These are phyloP conservation scores for Drosophila sordidula DNA, from an alignment of 2,888 invertebrate genomes.

Conservation along the genomic window DNA sequence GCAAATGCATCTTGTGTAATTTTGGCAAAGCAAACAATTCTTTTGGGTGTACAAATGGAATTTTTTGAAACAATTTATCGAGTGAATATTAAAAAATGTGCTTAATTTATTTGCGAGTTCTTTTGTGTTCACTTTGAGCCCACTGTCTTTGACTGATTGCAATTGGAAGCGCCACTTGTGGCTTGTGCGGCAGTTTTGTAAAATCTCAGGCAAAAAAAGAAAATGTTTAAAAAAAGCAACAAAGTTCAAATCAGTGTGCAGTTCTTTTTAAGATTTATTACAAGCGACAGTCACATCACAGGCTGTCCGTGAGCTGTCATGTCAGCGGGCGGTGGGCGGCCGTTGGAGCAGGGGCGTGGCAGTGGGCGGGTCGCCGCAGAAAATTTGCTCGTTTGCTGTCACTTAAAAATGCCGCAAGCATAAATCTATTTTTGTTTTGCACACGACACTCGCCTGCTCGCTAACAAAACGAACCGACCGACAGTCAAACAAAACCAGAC, in stretches of 20 bases:
- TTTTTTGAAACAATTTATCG: too few species aligned
- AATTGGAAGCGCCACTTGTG: slow-evolving; percentile 59
- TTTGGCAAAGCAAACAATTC: background rate
- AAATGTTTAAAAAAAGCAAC: background rate
- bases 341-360: slow-evolving; percentile 27
- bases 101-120: too few species aligned
- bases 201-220: slow-evolving; percentile 20
- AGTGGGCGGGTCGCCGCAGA: slow-evolving; percentile 41
- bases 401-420: slow-evolving; percentile 79
- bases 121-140: background rate
- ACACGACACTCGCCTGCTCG: slow-evolving; percentile 44
- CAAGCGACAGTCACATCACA: slow-evolving; percentile 73
- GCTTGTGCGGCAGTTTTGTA: slow-evolving; percentile 40
- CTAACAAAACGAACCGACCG: slow-evolving; percentile 43
- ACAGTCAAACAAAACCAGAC: slow-evolving; percentile 33
- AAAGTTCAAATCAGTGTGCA: slow-evolving; percentile 65
- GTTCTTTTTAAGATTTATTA: slow-evolving; percentile 75
- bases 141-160: slow-evolving; percentile 36
- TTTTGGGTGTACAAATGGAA: too few species aligned
- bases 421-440: slow-evolving; percentile 77
- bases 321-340: slow-evolving; percentile 42
- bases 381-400: slow-evolving; percentile 72
- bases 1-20: background rate
- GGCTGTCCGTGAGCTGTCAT: slow-evolving; percentile 67
- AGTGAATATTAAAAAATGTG: too few species aligned